Conservation (phyloP, 2,888 invertebrate genomes). For the Ptilodon capucinus region DNA sequence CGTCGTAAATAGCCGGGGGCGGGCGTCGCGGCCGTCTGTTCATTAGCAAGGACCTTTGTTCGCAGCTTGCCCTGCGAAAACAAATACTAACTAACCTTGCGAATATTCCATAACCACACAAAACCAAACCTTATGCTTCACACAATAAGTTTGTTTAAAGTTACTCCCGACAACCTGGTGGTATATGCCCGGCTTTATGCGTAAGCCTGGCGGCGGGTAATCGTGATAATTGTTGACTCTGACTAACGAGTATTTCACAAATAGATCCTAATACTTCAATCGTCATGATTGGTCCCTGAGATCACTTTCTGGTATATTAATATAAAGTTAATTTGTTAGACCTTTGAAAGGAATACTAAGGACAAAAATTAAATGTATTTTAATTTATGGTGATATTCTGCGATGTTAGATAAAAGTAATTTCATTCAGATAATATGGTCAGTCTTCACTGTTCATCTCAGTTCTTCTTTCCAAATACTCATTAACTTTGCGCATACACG, state of each 20-base stretch:
- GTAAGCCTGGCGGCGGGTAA: constrained; percentile 35
- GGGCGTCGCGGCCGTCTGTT: constrained; percentile 26
- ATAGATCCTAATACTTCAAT: constrained; percentile 8
- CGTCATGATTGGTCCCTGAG: neutral
- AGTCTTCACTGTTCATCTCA: too few species aligned
- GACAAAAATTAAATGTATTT: too few species aligned
- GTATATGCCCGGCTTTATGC: constrained; percentile 19
- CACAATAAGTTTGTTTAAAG: neutral
- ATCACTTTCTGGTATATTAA: neutral
- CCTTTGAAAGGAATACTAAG: too few species aligned
- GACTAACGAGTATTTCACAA: constrained; percentile 17
- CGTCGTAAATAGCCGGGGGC: constrained; percentile 33
- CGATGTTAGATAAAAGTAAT: too few species aligned
- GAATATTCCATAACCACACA: neutral
- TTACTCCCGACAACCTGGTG: constrained; percentile 4
- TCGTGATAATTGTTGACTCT: constrained; percentile 36
- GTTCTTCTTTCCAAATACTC: too few species aligned
- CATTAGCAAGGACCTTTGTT: constrained; percentile 51
- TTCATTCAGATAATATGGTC: too few species aligned
- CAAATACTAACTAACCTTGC: constrained; percentile 29
- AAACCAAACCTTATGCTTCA: constrained; percentile 3
- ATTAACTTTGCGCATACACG: too few species aligned
- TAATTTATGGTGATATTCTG: too few species aligned
- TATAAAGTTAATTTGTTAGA: neutral
- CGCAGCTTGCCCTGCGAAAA: constrained; percentile 32